Evolutionary conservation across 2,888 invertebrate genomes (phyloP), one percentile per base, ranked within the genome.

Genomic region (Hecatera dysodea): DNA sequence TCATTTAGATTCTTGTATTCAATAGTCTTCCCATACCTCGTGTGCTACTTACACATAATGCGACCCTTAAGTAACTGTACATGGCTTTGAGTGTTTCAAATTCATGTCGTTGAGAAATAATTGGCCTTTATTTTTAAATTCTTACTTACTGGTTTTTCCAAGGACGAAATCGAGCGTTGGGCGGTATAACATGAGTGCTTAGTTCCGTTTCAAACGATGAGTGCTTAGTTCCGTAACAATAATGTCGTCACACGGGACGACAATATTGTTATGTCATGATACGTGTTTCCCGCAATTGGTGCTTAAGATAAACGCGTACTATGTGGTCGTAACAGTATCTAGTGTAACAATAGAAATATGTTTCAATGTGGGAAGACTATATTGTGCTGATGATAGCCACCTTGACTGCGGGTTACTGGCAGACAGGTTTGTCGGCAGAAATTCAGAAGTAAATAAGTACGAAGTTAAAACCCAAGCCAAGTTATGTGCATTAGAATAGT

Each of bases 71-170:
- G 66, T 55, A 78, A 66, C 72, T 59, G 60, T 63, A 63, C 64
- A 65, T 61, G 59, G n/a, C 56, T 50, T 53, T 62, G 48, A 78
- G 61, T 50, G 55, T 81, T 78, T 60, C 50, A 52, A 55, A 56
- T 77, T 69, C 77, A 81, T 78, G 61, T 70, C 42, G 63, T 12
- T 27, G 50, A 57, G 61, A 64, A 57, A 68, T 42, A 80, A 50
- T 81, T 77, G 46, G 50, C 17, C 6, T 64, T 76, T 75, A 60
- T 39, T 68, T 64, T 77, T 48, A 70, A 77, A 63, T 56, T 63
- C 48, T 22, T 68, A 46, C 69, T 53, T 57, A 33, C 48, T 22
- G 15, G 55, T 68, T 75, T 76, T 46, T 68, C 15, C 6, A 50
- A 80, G 55, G 27, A 56, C 12, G 56, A 15, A 12, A 50, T 29